phyloP scores from a whole-genome alignment of 2,113 vertebrate species.

The Campylorhamphus procurvoides region DNA sequence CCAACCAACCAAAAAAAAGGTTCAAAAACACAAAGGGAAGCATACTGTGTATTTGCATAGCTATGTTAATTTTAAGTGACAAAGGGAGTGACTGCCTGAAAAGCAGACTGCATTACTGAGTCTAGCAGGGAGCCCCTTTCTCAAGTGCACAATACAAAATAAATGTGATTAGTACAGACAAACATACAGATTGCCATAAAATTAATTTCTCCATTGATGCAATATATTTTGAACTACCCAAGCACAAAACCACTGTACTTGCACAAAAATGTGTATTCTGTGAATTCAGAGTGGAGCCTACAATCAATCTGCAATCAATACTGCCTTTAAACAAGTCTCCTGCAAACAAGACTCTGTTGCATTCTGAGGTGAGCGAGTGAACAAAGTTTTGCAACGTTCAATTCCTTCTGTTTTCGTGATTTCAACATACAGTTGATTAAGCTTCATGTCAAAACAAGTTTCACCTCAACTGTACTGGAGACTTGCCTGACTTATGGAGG shows the following conservation, averaged over 20 bases:
- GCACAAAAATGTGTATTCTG: not conserved
- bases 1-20: not conserved
- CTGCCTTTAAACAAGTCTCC: not conserved
- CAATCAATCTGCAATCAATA: not conserved
- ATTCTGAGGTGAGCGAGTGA: not conserved
- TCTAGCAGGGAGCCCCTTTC: not conserved
- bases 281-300: not conserved
- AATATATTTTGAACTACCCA: not conserved
- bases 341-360: not conserved
- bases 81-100: not conserved
- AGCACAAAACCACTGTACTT: not conserved
- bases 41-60: not conserved
- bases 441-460: not conserved
- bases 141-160: not conserved
- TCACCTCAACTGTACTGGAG: not conserved
- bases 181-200: not conserved
- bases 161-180: not conserved
- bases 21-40: not conserved
- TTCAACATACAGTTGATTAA: not conserved
- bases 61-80: constrained; percentile 15
- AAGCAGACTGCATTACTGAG: not conserved
- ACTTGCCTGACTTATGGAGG: not conserved
- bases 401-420: not conserved
- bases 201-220: not conserved
- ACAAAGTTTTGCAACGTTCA: not conserved